Conservation (phyloP, 1,140 invertebrate species). For the Drosophila kohkoa region DNA sequence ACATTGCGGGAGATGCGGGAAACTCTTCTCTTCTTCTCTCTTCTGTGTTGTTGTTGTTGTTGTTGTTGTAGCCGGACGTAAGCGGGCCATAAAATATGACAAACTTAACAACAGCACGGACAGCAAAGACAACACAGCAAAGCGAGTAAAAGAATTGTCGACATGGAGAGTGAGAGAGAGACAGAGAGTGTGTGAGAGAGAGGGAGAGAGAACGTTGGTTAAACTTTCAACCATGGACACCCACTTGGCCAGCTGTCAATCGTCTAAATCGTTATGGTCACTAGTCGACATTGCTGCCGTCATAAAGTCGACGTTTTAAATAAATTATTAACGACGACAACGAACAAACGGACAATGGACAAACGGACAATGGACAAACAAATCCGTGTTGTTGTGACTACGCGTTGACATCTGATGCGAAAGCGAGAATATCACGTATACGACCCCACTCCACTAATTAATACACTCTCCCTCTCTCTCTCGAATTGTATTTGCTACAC, state of each 20-base stretch:
- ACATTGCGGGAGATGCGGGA: neutral
- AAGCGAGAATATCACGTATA: slow-evolving; percentile 9
- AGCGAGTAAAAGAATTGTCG: slow-evolving; percentile 47
- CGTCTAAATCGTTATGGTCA: slow-evolving; percentile 74
- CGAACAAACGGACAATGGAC: neutral
- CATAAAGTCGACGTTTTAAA: slow-evolving; percentile 39
- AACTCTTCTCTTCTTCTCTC: too few species aligned
- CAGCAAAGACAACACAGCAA: slow-evolving; percentile 42
- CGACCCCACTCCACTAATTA: neutral
- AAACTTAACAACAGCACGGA: slow-evolving; percentile 71
- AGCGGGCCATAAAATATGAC: slow-evolving; percentile 76
- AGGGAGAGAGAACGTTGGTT: slow-evolving; percentile 10
- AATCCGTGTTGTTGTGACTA: slow-evolving; percentile 62
- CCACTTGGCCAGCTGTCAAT: slow-evolving; percentile 75
- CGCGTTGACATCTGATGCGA: slow-evolving; percentile 30
- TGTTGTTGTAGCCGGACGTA: slow-evolving; percentile 55
- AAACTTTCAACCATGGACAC: slow-evolving; percentile 55
- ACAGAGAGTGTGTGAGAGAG: slow-evolving; percentile 32
- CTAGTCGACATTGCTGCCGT: slow-evolving; percentile 46
- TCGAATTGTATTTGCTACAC: neutral
- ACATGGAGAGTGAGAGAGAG: slow-evolving; percentile 38
- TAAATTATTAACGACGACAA: slow-evolving; percentile 66
- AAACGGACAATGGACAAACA: slow-evolving; percentile 12
- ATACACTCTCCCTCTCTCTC: too few species aligned
- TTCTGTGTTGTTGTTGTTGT: neutral